These are phyloP conservation scores for Melierax canorus DNA, from an alignment of 2,113 vertebrate genomes.

Conservation along the genomic window DNA sequence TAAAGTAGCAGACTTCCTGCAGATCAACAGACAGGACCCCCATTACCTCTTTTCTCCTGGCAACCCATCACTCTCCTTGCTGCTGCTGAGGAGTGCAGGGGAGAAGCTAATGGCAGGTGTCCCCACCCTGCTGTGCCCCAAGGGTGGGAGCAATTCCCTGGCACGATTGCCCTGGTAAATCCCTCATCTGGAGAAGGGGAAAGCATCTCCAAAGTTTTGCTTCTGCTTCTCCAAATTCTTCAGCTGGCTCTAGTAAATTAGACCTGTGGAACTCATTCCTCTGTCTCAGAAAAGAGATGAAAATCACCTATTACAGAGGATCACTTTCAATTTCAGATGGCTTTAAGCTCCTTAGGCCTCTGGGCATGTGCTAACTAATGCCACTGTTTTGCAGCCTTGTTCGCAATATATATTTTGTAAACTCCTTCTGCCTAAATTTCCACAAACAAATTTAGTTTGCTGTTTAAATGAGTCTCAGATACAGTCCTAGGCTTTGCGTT, in stretches of 20 bases:
- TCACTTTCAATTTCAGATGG: background rate
- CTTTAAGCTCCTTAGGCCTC: background rate
- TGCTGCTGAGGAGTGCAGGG: background rate
- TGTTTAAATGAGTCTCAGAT: background rate
- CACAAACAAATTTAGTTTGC: background rate
- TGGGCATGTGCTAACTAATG: background rate
- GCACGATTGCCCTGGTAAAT: background rate
- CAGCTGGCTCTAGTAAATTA: background rate
- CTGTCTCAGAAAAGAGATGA: background rate
- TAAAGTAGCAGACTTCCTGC: background rate
- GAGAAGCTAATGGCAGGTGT: background rate
- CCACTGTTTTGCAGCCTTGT: background rate
- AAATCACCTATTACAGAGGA: background rate
- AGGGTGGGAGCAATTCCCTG: background rate
- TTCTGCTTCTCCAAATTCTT: background rate
- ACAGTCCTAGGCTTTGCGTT: background rate
- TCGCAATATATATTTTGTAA: background rate
- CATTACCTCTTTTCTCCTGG: background rate
- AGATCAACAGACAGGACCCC: background rate
- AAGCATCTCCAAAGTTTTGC: background rate
- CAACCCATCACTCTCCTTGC: background rate
- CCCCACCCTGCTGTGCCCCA: background rate
- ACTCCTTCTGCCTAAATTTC: background rate
- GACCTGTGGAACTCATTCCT: background rate
- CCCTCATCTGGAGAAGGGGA: background rate